Evolutionary conservation across 2,888 invertebrate species (phyloP).

Genomic region (Dolichopus griseipennis): DNA sequence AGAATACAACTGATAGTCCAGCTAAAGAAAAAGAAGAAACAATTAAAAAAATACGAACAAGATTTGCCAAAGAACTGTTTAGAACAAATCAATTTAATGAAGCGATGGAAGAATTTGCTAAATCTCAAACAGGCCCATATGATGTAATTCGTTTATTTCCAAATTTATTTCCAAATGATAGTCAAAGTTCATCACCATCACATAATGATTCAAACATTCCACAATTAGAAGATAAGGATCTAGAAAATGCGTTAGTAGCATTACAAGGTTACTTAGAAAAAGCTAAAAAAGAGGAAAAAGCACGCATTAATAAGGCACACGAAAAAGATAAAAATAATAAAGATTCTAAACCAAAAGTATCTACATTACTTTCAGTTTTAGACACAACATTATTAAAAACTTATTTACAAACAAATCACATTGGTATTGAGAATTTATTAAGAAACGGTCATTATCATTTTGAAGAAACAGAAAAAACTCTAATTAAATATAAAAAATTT

Average conservation of each 20-base stretch:
- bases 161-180: slow-evolving; percentile 53
- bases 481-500: slow-evolving; percentile 78
- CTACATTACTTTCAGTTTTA: slow-evolving; percentile 77
- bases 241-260: slow-evolving; percentile 79
- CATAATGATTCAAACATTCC: slow-evolving; percentile 21
- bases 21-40: slow-evolving; percentile 71
- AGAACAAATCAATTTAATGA: slow-evolving; percentile 77
- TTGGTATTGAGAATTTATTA: slow-evolving; percentile 81
- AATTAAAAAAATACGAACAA: slow-evolving; percentile 78
- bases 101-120: slow-evolving; percentile 85
- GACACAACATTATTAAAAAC: slow-evolving; percentile 96
- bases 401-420: slow-evolving; percentile 94
- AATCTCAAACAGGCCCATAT: slow-evolving; percentile 85
- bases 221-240: slow-evolving; percentile 66
- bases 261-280: slow-evolving; percentile 84
- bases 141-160: slow-evolving; percentile 94
- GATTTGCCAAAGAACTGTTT: slow-evolving; percentile 86
- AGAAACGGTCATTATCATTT: slow-evolving; percentile 87
- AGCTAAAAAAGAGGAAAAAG: slow-evolving; percentile 50
- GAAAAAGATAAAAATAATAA: slow-evolving; percentile 35
- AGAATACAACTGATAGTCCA: slow-evolving; percentile 76
- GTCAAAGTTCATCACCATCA: not conserved
- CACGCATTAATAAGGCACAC: slow-evolving; percentile 30
- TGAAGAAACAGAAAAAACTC: slow-evolving; percentile 84
- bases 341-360: slow-evolving; percentile 29